These are phyloP conservation scores for Polydesmus complanatus DNA, from an alignment of 2,888 invertebrate genomes.

Conservation along the genomic window DNA sequence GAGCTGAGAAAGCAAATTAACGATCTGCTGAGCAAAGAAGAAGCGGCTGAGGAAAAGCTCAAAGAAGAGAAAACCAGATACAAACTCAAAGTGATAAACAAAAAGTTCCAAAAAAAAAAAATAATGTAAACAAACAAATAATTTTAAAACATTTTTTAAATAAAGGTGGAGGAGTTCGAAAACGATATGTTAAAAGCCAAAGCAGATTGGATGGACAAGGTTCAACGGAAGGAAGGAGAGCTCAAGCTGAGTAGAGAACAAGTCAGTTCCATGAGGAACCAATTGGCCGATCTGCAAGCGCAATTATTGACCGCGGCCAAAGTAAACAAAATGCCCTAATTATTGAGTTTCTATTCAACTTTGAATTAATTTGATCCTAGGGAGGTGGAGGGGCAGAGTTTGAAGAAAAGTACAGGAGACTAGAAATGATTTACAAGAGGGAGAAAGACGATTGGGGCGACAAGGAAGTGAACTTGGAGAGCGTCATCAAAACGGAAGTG, in stretches of 20 bases:
- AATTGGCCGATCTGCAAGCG: slow-evolving; percentile 27
- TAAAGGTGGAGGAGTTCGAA: slow-evolving; percentile 19
- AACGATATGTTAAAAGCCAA: slow-evolving; percentile 28
- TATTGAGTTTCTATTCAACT: neutral
- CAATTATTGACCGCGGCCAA: slow-evolving; percentile 21
- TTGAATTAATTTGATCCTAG: neutral
- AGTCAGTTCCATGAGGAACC: slow-evolving; percentile 29
- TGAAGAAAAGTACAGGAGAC: slow-evolving; percentile 37
- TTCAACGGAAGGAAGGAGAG: slow-evolving; percentile 24
- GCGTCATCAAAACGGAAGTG: slow-evolving; percentile 41
- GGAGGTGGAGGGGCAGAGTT: neutral
- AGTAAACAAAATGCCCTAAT: neutral
- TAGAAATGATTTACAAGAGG: slow-evolving; percentile 31
- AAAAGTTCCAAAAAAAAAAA: slow-evolving; percentile 19
- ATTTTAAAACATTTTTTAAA: no score
- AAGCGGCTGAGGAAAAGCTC: slow-evolving; percentile 22
- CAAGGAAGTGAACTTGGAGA: slow-evolving; percentile 34
- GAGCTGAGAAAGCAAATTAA: slow-evolving; percentile 25
- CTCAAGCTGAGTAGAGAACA: slow-evolving; percentile 23
- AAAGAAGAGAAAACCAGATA: slow-evolving; percentile 28
- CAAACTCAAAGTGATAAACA: slow-evolving; percentile 25
- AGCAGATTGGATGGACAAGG: slow-evolving; percentile 24
- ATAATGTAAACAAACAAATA: no score
- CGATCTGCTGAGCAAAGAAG: slow-evolving; percentile 21
- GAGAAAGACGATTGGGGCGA: slow-evolving; percentile 50